These are phyloP conservation scores for Pelosia muscerda DNA, from an alignment of 2,888 invertebrate genomes.

Conservation along the genomic window DNA sequence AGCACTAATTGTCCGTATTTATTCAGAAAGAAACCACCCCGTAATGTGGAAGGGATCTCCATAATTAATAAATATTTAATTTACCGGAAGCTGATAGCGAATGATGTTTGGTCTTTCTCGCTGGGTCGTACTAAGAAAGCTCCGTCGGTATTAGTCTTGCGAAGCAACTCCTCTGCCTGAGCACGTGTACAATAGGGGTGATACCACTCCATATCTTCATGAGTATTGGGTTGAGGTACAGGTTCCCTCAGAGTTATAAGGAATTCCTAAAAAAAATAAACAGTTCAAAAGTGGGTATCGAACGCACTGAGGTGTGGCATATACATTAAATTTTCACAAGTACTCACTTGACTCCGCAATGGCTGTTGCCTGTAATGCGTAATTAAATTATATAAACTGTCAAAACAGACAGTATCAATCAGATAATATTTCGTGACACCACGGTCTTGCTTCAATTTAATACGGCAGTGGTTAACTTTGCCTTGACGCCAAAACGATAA, in stretches of 20 bases:
- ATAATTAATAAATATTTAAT: background rate
- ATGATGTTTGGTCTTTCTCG: constrained; percentile 94
- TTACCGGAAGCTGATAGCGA: constrained; percentile 97
- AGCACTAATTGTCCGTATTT: too few relatives aligned
- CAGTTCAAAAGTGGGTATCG: too few relatives aligned
- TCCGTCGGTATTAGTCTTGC: constrained; percentile 94
- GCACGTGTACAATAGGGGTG: constrained; percentile 92
- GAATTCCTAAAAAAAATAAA: constrained; percentile 89
- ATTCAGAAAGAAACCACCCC: background rate
- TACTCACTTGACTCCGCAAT: constrained; percentile 91
- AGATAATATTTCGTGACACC: constrained; percentile 96
- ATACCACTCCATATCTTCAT: constrained; percentile 97
- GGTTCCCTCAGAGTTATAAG: constrained; percentile 95
- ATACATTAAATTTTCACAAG: background rate
- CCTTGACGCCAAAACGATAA: constrained; percentile 97
- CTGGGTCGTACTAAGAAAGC: constrained; percentile 97
- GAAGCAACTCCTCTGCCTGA: constrained; percentile 95
- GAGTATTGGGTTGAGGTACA: constrained; percentile 97
- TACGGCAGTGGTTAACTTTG: constrained; percentile 96
- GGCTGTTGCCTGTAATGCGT: constrained; percentile 96
- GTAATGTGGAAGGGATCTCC: background rate
- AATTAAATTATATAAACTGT: constrained; percentile 96
- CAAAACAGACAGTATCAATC: constrained; percentile 95
- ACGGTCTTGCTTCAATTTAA: constrained; percentile 95
- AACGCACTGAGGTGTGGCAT: background rate